Base-by-base conservation (phyloP, 2,888 invertebrate species). In the Diarsia mendica region DNA sequence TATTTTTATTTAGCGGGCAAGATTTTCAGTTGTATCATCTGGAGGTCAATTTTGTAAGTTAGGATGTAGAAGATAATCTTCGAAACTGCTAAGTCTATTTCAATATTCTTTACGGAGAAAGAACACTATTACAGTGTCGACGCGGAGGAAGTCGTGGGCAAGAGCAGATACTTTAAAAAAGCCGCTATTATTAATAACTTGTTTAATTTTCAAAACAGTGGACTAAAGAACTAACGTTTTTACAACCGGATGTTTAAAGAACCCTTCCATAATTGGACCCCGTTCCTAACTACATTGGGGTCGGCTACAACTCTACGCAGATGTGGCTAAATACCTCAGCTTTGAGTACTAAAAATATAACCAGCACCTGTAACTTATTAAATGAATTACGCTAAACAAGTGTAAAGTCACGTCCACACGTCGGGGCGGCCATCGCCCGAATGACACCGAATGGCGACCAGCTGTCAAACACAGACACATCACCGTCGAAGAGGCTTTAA, bases 391-490 rank as follows among this genome's bases (percentile, higher is more conserved):
- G 28, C 64, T 23, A 18, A 23, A 73, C 67, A 78, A 83, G 55
- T 68, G 49, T 55, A 67, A 67, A 73, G 71, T 72, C 58, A 63
- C 75, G 73, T 77, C 84, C 67, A 68, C 84, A 82, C 84, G 84
- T 72, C 15, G 53, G 46, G 60, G 18, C 66, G 58, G 55, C 74
- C 51, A 39, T 51, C 65, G 80, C 67, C 72, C 65, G 67, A 72
- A 72, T 67, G 65, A 51, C 68, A 63, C 70, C 63, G 67, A 75
- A 75, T 67, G 65, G 53, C 48, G 66, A 48, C 67, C 78, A 77
- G 77, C 82, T 84, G 82, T 82, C 87, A 71, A 61, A 77, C 77
- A 58, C 85, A 85, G 75, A 72, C 75, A 67, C 79, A 83, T 83
- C 77, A 69, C 80, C 77, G 71, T 49, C 67, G 68, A 75, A 75